A percentile compares a stretch with the other conserved stretches of the same genome.
Conservation (phyloP, 1,140 invertebrate genomes). For the Hyphantria cunea region DNA sequence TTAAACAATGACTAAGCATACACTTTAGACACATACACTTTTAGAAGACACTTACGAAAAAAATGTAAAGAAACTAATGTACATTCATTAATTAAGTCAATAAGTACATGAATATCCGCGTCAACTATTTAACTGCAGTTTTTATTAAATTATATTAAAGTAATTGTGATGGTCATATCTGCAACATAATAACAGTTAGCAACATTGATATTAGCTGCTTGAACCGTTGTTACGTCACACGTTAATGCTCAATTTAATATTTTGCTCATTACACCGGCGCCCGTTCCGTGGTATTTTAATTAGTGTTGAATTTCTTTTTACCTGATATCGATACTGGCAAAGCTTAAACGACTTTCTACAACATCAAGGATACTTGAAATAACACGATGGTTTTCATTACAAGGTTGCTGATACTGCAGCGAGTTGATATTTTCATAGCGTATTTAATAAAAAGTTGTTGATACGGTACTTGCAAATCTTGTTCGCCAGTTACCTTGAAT, state of each 20-base stretch:
- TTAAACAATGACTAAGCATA: too few species aligned
- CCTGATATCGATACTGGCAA: neutral
- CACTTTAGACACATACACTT: too few species aligned
- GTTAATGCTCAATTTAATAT: constrained; percentile 26
- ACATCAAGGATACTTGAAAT: neutral
- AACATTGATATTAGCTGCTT: constrained; percentile 24
- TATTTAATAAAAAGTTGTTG: neutral
- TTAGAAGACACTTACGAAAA: too few species aligned
- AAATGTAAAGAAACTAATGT: too few species aligned
- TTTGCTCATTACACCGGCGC: constrained; percentile 6
- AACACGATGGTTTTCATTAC: neutral
- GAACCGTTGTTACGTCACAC: constrained; percentile 16
- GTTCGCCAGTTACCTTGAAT: constrained; percentile 15
- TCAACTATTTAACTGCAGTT: constrained; percentile 19
- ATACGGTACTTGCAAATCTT: constrained; percentile 17
- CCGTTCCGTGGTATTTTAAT: constrained; percentile 3
- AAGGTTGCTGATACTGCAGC: constrained; percentile 3
- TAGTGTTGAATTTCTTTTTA: neutral
- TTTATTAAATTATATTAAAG: constrained; percentile 22
- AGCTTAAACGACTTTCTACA: constrained; percentile 3
- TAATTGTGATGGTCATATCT: constrained; percentile 22
- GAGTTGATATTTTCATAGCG: neutral
- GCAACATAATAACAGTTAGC: constrained; percentile 21
- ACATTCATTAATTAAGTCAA: too few species aligned
- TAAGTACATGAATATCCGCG: neutral